Conservation (phyloP, 2,888 invertebrate species). For the Lithophane ornitopus region DNA sequence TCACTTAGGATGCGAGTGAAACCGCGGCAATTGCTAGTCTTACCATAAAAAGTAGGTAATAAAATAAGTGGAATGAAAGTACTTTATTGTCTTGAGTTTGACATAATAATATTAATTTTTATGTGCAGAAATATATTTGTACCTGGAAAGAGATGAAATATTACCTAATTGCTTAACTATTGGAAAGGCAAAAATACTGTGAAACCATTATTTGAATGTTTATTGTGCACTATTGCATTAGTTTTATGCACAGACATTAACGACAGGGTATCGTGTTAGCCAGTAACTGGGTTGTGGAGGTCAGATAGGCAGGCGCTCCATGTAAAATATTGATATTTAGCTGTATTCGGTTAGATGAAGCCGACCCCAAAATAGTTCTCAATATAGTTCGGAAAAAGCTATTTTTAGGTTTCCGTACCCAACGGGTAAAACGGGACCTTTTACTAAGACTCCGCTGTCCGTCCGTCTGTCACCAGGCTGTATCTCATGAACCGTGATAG, state of each 20-base stretch:
- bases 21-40: not conserved
- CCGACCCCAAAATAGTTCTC: not conserved
- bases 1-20: not conserved
- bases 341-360: not conserved
- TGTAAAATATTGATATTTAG: not conserved
- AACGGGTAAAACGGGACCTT: no score
- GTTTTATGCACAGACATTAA: not conserved
- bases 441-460: no score
- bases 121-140: not conserved
- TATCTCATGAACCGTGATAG: no score
- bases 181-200: not conserved
- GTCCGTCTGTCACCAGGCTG: no score
- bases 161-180: not conserved
- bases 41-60: not conserved
- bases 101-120: not conserved
- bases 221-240: not conserved
- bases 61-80: not conserved
- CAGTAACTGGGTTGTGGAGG: no score
- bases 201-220: not conserved
- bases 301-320: no score
- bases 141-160: no score
- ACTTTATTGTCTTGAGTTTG: not conserved
- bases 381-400: no score
- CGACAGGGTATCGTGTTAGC: no score
- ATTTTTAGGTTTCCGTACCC: no score